Percentiles rank a stretch among this genome's conserved stretches.
Conservation (phyloP, 2,888 invertebrate genomes). For the Sesia apiformis region DNA sequence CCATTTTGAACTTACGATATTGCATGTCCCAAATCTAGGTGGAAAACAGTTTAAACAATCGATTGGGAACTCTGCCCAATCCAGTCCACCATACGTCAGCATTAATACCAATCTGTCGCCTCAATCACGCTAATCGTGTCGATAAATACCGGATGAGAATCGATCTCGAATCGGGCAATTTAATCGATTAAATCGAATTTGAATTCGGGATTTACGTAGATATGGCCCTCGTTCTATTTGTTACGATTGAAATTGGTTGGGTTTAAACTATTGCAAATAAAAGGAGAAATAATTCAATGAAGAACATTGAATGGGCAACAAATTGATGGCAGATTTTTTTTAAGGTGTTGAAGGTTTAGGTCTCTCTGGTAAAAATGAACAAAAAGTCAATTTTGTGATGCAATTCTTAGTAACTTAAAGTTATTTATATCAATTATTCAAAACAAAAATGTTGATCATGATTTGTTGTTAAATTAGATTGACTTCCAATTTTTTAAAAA, state of each 20-base stretch:
- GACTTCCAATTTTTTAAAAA: too few relatives aligned
- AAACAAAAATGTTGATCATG: too few relatives aligned
- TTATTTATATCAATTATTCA: too few relatives aligned
- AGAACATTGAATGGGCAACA: too few relatives aligned
- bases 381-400: too few relatives aligned
- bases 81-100: slow-evolving; percentile 34
- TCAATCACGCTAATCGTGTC: slow-evolving; percentile 49
- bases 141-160: slow-evolving; percentile 43
- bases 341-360: too few relatives aligned
- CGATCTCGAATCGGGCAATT: slow-evolving; percentile 33
- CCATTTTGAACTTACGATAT: too few relatives aligned
- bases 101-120: slow-evolving; percentile 46
- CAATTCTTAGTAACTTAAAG: too few relatives aligned
- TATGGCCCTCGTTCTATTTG: background rate
- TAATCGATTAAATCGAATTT: slow-evolving; percentile 27
- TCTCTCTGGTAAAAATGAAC: too few relatives aligned
- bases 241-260: background rate
- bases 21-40: background rate
- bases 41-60: background rate
- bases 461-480: too few relatives aligned
- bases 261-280: background rate
- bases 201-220: background rate
- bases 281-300: too few relatives aligned
- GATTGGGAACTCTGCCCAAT: slow-evolving; percentile 19
- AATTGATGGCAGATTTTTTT: too few relatives aligned